Conservation (phyloP, 37 sponge, comb jelly and placozoan genomes). For the Geodia barretti region DNA sequence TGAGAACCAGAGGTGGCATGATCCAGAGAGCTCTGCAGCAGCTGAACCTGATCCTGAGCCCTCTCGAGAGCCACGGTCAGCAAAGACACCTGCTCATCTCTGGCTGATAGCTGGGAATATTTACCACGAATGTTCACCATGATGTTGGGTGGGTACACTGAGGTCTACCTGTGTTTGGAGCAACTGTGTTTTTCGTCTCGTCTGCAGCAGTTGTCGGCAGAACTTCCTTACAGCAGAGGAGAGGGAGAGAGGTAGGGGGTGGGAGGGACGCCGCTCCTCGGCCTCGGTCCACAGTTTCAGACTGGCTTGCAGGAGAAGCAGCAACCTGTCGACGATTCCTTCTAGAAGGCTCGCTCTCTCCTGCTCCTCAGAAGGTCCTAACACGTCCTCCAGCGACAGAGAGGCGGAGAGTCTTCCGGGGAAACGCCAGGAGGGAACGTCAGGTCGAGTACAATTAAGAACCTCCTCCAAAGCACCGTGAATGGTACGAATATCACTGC, state of each 20-base stretch:
- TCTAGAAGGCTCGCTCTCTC: constrained; percentile 19
- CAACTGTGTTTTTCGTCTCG: neutral
- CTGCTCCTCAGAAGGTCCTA: constrained; percentile 5
- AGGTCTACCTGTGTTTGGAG: constrained; percentile 32
- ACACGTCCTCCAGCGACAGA: constrained; percentile 29
- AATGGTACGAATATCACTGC: constrained; percentile 12
- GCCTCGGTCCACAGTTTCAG: constrained; percentile 17
- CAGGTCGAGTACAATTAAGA: neutral
- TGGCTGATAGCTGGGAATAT: constrained; percentile 6
- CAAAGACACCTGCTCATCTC: neutral
- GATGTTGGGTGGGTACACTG: neutral
- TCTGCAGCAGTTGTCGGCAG: constrained; percentile 12
- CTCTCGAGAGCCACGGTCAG: neutral
- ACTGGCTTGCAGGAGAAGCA: constrained; percentile 50
- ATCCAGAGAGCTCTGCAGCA: neutral
- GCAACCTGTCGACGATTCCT: constrained; percentile 63
- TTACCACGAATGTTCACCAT: neutral
- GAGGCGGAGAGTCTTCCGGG: constrained; percentile 41
- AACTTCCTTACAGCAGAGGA: constrained; percentile 55
- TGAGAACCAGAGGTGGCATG: neutral
- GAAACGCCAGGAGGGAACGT: constrained; percentile 70
- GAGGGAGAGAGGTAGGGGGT: constrained; percentile 48
- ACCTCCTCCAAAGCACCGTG: constrained; percentile 28
- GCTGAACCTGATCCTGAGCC: neutral
- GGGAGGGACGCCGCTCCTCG: neutral